Evolutionary conservation across 2,113 vertebrate species (phyloP), one percentile per base, ranked within the genome.

Genomic region (Apaloderma vittatum): DNA sequence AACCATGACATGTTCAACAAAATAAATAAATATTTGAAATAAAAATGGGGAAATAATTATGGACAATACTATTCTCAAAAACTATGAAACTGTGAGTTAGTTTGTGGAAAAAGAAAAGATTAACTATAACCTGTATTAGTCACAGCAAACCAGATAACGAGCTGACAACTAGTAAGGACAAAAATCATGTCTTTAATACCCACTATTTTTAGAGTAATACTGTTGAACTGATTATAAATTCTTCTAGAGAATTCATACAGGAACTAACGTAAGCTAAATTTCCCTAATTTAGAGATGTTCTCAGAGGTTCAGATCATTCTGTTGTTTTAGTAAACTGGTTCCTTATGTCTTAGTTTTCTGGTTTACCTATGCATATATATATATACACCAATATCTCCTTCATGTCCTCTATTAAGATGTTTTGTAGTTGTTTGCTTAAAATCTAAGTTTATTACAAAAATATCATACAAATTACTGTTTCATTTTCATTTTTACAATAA

Each of bases 391-490:
- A 18, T 70, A 37, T 48, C 58, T 79, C 22, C 23, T 71, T 88
- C 8, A 43, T 2, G 8, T 43, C 3, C 18, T 45, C 12, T 14
- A 54, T 15, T 26, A 51, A 21, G 32, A 22, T 43, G 5, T 12
- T 66, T 54, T 58, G 9, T n/a, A 74, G 6, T 58, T 70, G 6
- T 72, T 6, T 66, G 1, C 8, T n/a, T 29, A 74, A 24, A 78
- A 74, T 59, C 5, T 1, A 0, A 34, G 4, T 57, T 54, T 62
- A 57, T 78, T 74, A 16, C 6, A 61, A 55, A 93, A 80, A 54
- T 15, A 2, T n/a, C 23, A 26, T 0, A 2, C 2, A 15, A 43
- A 12, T 70, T 30, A 1, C 23, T 24, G 7, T 73, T 82, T 59
- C 19, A 55, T 61, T 70, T 90, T n/a, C 3, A 6, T 22, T 77